A percentile compares a stretch with the other conserved stretches of the same genome.
Evolutionary conservation across 2,113 vertebrate genomes (phyloP).

Genomic region (Trochalopteron elliotii): DNA sequence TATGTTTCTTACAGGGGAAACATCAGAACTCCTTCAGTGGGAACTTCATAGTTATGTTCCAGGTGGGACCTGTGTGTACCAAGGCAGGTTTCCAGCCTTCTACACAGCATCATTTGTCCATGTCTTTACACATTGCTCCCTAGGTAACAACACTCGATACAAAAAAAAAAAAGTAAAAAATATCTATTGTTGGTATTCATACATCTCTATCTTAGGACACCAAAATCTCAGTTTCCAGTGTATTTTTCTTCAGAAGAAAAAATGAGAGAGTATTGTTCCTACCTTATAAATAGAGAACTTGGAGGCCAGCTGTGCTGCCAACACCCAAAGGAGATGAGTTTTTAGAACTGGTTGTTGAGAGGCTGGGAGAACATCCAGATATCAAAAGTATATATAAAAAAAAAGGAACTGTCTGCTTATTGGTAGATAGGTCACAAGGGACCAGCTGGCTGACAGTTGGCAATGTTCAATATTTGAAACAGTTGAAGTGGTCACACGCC

Average conservation of each 20-base stretch:
- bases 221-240: not conserved
- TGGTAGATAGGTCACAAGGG: not conserved
- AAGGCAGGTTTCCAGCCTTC: not conserved
- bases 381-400: not conserved
- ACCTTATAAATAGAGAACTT: not conserved
- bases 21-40: not conserved
- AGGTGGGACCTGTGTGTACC: not conserved
- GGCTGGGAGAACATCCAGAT: not conserved
- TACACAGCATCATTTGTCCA: not conserved
- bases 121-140: not conserved
- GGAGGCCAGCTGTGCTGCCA: not conserved
- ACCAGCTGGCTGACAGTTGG: not conserved
- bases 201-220: not conserved
- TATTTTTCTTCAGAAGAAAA: not conserved
- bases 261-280: not conserved
- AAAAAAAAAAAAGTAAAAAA: not conserved
- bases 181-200: fast-evolving
- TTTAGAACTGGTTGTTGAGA: not conserved
- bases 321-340: not conserved
- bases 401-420: not conserved
- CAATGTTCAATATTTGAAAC: not conserved
- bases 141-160: not conserved
- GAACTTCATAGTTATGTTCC: not conserved
- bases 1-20: not conserved
- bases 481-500: not conserved